Percentiles rank a stretch among this genome's conserved stretches.
These are phyloP conservation scores for Patiria miniata DNA, from an alignment of 35 echinoderm and acorn worm species.

Conservation along the genomic window DNA sequence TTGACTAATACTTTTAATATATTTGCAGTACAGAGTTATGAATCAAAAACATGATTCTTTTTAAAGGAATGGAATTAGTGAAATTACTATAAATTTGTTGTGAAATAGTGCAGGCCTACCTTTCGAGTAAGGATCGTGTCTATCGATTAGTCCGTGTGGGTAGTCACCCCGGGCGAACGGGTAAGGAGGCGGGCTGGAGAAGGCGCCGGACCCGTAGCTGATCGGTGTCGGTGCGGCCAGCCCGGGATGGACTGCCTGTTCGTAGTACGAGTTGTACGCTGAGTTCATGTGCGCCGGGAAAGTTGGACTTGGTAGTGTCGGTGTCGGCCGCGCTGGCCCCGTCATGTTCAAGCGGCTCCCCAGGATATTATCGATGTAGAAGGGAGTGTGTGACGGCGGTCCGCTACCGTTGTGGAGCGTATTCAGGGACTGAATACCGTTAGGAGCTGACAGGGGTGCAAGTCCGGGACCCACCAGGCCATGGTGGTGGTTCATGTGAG, in stretches of 20 bases:
- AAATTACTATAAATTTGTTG: no score
- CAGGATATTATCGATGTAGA: conserved; percentile 45
- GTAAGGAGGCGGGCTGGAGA: conserved; percentile 11
- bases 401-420: not conserved
- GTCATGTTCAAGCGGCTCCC: conserved; percentile 26
- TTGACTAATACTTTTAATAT: no score
- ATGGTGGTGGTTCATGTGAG: not conserved
- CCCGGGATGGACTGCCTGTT: conserved; percentile 18
- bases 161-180: conserved; percentile 18
- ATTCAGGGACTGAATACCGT: not conserved
- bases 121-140: conserved; percentile 43
- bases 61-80: no score
- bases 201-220: conserved; percentile 35
- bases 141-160: not conserved
- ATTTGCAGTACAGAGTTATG: no score
- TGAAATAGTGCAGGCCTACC: conserved; percentile 14
- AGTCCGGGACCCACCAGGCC: not conserved
- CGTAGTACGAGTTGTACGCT: conserved; percentile 40
- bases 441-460: not conserved
- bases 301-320: conserved; percentile 23
- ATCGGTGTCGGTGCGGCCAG: conserved; percentile 14
- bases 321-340: conserved; percentile 21
- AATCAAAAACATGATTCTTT: no score
- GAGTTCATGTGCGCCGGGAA: not conserved
- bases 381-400: conserved; percentile 6